A percentile compares a stretch with the other conserved stretches of the same genome.
Conservation (phyloP, 2,888 invertebrate species). For the Ceramica pisi region DNA sequence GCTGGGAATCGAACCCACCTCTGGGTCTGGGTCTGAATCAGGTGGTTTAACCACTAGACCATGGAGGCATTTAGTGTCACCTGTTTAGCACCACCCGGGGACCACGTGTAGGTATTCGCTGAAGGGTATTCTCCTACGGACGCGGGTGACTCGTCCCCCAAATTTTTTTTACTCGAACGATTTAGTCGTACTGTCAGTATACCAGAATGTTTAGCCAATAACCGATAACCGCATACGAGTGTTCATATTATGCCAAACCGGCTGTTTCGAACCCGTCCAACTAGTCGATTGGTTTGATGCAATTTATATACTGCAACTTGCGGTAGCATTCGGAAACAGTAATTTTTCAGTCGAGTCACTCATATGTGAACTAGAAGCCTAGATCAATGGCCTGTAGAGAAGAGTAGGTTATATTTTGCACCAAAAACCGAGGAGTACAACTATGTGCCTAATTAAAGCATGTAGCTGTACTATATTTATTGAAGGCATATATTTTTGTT, state of each 20-base stretch:
- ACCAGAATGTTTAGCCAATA: slow-evolving; percentile 42
- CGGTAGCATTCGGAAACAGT: slow-evolving; percentile 15
- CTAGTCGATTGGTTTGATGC: slow-evolving; percentile 23
- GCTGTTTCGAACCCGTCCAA: slow-evolving; percentile 24
- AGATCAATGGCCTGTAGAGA: background rate
- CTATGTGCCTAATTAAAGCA: background rate
- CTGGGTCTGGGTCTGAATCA: too few species aligned
- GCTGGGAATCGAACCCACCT: too few species aligned
- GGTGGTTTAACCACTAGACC: too few species aligned
- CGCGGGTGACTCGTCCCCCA: too few species aligned
- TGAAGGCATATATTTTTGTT: background rate
- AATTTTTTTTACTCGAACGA: slow-evolving; percentile 19
- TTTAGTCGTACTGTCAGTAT: slow-evolving; percentile 34
- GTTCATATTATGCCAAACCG: slow-evolving; percentile 45
- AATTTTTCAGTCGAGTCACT: slow-evolving; percentile 21
- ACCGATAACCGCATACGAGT: slow-evolving; percentile 50
- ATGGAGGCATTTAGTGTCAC: too few species aligned
- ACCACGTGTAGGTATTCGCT: too few species aligned
- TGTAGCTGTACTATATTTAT: background rate
- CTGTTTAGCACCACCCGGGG: too few species aligned
- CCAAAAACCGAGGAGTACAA: background rate
- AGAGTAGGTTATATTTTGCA: background rate
- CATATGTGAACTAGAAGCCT: background rate
- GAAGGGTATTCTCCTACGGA: too few species aligned
- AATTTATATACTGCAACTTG: slow-evolving; percentile 39